phyloP scores from a whole-genome alignment of 2,797 vertebrate genomes.

The Trematomus bernacchii region DNA sequence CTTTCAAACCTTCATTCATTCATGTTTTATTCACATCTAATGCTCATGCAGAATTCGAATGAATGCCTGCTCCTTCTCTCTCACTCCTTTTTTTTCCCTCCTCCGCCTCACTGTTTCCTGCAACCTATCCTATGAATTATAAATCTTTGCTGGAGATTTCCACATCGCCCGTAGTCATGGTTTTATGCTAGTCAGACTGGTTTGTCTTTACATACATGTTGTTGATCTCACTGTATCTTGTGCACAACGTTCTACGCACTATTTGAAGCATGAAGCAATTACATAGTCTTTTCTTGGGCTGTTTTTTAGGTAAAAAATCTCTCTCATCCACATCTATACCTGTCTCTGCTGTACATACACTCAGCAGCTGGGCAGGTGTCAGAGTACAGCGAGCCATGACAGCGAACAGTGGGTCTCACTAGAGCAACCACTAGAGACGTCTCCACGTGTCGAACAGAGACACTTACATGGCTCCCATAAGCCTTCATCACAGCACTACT shows the following conservation, averaged over 20 bases:
- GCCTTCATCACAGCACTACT: constrained; percentile 44
- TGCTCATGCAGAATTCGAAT: constrained; percentile 79
- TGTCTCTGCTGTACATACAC: constrained; percentile 17
- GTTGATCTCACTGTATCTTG: constrained; percentile 23
- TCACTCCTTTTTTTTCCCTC: constrained; percentile 16
- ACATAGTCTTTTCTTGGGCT: not conserved
- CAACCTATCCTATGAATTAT: constrained; percentile 79
- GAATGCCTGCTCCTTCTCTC: constrained; percentile 53
- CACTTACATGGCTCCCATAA: constrained; percentile 56
- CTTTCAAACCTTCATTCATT: constrained; percentile 79
- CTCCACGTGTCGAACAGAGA: constrained; percentile 64
- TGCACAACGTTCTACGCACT: not conserved
- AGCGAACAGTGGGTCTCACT: constrained; percentile 46
- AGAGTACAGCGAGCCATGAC: constrained; percentile 64
- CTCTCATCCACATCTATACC: constrained; percentile 11
- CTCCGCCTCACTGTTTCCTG: constrained; percentile 69
- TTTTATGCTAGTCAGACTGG: constrained; percentile 34
- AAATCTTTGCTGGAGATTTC: constrained; percentile 74
- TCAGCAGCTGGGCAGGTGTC: constrained; percentile 57
- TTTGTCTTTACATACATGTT: constrained; percentile 17
- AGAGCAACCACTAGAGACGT: too few relatives aligned
- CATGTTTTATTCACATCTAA: constrained; percentile 85
- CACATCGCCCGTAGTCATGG: constrained; percentile 40
- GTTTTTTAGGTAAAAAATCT: constrained; percentile 5
- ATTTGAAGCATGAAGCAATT: not conserved